Percentiles rank a stretch among this genome's conserved stretches.
Evolutionary conservation across 2,797 vertebrate genomes (phyloP).

Genomic region (Amphiprion clarkii): DNA sequence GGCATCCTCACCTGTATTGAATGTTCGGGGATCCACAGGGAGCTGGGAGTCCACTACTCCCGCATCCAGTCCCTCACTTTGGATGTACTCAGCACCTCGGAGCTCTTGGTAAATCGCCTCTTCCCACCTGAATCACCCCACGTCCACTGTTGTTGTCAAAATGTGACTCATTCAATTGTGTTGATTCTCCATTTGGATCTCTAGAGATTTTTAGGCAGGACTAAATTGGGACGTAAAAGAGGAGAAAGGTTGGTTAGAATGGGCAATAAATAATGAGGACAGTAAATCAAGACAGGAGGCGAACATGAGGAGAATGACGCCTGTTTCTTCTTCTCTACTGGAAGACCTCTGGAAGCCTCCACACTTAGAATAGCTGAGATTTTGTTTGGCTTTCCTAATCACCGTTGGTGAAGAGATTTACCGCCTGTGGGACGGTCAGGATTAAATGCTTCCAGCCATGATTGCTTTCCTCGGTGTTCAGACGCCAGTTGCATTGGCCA

Average conservation of each 20-base stretch:
- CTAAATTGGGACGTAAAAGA: background rate
- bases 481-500: conserved; percentile 54
- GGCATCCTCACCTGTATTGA: conserved; percentile 98
- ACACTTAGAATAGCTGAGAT: conserved; percentile 58
- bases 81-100: conserved; percentile 97
- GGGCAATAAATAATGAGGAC: background rate
- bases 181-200: conserved; percentile 3
- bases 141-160: background rate
- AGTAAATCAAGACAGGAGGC: conserved; percentile 2
- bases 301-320: background rate
- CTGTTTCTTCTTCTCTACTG: conserved; percentile 8
- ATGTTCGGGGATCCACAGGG: conserved; percentile 98
- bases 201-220: conserved; percentile 4
- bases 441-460: conserved; percentile 61
- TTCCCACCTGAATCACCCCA: background rate
- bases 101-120: conserved; percentile 91
- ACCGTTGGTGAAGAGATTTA: conserved; percentile 63
- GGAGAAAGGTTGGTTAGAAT: background rate
- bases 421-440: conserved; percentile 33
- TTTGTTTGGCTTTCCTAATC: conserved; percentile 61
- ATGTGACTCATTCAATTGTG: background rate
- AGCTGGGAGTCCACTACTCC: conserved; percentile 98
- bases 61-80: conserved; percentile 98
- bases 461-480: conserved; percentile 52
- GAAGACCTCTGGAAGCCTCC: conserved; percentile 35